Conservation (phyloP, 2,888 invertebrate genomes). For the Teinopalpus imperialis region DNA sequence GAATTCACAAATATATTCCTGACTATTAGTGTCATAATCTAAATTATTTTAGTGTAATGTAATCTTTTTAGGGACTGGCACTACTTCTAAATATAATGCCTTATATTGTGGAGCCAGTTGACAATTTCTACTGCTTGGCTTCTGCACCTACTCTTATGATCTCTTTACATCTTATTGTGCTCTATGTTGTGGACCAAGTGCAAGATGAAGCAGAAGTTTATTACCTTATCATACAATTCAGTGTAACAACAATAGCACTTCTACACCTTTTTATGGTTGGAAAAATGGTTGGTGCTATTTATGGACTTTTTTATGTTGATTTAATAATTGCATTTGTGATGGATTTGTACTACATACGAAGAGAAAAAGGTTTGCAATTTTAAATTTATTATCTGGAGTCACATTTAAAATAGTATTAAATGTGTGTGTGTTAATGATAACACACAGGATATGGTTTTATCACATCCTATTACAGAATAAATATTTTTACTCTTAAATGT, state of each 20-base stretch:
- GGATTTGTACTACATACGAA: slow-evolving; percentile 59
- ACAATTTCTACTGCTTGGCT: slow-evolving; percentile 57
- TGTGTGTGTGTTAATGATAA: slow-evolving; percentile 6
- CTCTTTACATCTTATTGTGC: slow-evolving; percentile 59
- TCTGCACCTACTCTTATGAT: slow-evolving; percentile 69
- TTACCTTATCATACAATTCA: slow-evolving; percentile 52
- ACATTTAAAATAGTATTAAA: background rate
- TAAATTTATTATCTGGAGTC: slow-evolving; percentile 33
- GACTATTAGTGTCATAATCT: no score
- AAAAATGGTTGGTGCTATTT: slow-evolving; percentile 57
- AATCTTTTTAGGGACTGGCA: slow-evolving; percentile 70
- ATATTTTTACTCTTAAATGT: background rate
- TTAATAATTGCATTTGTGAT: slow-evolving; percentile 60
- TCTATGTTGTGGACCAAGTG: slow-evolving; percentile 71
- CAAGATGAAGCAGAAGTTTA: slow-evolving; percentile 66
- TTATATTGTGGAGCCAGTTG: slow-evolving; percentile 64
- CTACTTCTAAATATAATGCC: slow-evolving; percentile 69
- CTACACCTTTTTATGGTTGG: slow-evolving; percentile 43
- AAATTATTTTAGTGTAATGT: no score
- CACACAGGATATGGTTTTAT: slow-evolving; percentile 21
- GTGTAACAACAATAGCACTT: slow-evolving; percentile 47
- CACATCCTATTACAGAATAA: slow-evolving; percentile 9
- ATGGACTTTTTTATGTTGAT: slow-evolving; percentile 66
- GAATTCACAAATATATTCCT: no score
- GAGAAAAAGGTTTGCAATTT: slow-evolving; percentile 58